Conservation (phyloP, 2,797 vertebrate species). For the Miichthys miiuy region DNA sequence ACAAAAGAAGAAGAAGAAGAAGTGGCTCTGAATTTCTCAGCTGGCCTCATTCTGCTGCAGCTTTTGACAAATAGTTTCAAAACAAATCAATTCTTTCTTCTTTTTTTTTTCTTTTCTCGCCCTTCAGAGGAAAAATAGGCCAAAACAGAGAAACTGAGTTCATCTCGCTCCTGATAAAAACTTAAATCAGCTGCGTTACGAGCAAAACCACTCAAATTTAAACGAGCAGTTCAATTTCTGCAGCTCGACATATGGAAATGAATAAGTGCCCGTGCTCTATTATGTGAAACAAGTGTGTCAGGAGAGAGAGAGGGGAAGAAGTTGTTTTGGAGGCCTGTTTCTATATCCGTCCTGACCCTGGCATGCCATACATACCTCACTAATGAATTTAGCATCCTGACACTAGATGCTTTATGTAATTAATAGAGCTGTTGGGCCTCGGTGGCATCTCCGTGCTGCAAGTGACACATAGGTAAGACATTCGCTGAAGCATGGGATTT, state of each 20-base stretch:
- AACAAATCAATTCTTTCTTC: slow-evolving; percentile 26
- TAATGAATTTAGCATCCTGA: slow-evolving; percentile 86
- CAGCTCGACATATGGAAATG: not conserved
- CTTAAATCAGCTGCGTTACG: not conserved
- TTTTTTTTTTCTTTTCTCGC: not conserved
- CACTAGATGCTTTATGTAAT: slow-evolving; percentile 85
- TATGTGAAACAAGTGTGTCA: slow-evolving; percentile 65
- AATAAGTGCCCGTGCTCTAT: slow-evolving; percentile 32
- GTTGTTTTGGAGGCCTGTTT: slow-evolving; percentile 74
- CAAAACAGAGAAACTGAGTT: slow-evolving; percentile 20
- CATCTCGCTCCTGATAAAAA: not conserved
- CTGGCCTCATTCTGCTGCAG: slow-evolving; percentile 45
- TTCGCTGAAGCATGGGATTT: slow-evolving; percentile 77
- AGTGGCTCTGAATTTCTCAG: not conserved
- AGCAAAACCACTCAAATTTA: slow-evolving; percentile 7
- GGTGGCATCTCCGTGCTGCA: slow-evolving; percentile 77
- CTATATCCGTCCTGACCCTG: slow-evolving; percentile 83
- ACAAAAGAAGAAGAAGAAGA: not conserved
- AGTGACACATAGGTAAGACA: slow-evolving; percentile 81
- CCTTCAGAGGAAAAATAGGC: slow-evolving; percentile 24
- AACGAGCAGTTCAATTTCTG: not conserved
- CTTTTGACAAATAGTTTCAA: slow-evolving; percentile 28
- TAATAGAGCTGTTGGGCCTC: slow-evolving; percentile 73
- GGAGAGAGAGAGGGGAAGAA: slow-evolving; percentile 57
- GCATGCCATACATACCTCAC: slow-evolving; percentile 76